Evolutionary conservation across 2,797 vertebrate species (phyloP), one percentile per base, ranked within the genome.

Genomic region (Linurgus olivaceus): DNA sequence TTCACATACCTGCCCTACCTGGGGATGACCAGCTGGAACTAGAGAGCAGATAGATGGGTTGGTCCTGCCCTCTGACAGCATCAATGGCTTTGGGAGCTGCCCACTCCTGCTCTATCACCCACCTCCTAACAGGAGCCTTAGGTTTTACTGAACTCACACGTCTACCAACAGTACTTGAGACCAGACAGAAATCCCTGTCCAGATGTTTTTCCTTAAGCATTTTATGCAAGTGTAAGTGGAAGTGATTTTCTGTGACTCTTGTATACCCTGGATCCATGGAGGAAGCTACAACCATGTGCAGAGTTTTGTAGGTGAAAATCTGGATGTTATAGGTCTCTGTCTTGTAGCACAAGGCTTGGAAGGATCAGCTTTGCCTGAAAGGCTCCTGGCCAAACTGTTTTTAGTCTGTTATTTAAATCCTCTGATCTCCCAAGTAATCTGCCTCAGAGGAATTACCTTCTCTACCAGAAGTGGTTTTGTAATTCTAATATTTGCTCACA

Each of bases 231-330:
- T 47, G 9, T 7, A 67, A n/a, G 13, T 81, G 17, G 25, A 74
- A 88, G 3, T 47, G n/a, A 16, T 20, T 79, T 81, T 54, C 59
- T 73, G 48, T 57, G 35, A 28, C 38, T 16, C 11, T 18, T 67
- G 44, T 73, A 17, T 2, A 0, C 19, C 63, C 38, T 45, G 47
- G 19, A 47, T 23, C 19, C 4, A 1, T 6, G n/a, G 35, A 26
- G 35, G 24, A 65, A 89, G 7, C 14, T 45, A 20, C 7, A 37
- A 21, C 3, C 28, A 5, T 0, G 0, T 1, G 8, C 44, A 21
- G 31, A 63, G 33, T 7, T 75, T 51, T 79, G 29, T 29, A 75
- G 45, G 40, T 63, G 25, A 48, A 88, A 78, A 18, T 57, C 54
- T 0, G 0, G 37, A 28, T 16, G 47, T 72, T 59, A 16, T 4